Evolutionary conservation across 2,888 invertebrate genomes (phyloP).

Genomic region (Drosophila antonietae): DNA sequence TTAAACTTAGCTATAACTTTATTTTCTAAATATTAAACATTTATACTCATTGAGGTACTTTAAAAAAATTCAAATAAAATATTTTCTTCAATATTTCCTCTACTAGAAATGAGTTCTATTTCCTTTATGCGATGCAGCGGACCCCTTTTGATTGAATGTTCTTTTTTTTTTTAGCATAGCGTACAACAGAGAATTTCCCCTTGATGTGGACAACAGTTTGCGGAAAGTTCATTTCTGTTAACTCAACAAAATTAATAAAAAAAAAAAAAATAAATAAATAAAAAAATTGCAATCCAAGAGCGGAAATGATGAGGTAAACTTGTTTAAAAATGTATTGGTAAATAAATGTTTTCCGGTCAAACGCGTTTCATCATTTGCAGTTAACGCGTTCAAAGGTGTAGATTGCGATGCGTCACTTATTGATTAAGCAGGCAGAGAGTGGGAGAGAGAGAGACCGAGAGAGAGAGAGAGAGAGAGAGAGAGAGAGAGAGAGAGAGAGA

Average conservation of each 20-base stretch:
- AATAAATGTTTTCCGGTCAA: constrained; percentile 4
- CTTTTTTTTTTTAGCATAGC: background rate
- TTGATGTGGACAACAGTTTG: background rate
- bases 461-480: background rate
- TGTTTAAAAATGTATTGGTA: constrained; percentile 12
- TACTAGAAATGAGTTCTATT: background rate
- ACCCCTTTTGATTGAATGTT: background rate
- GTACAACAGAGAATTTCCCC: background rate
- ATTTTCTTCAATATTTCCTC: background rate
- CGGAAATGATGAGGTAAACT: constrained; percentile 11
- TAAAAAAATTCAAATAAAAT: too few relatives aligned
- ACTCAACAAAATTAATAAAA: constrained; percentile 6
- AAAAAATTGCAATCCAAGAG: constrained; percentile 3
- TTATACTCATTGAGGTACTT: too few relatives aligned
- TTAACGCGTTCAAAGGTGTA: constrained; percentile 7
- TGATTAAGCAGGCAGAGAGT: background rate
- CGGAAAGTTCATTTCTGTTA: constrained; percentile 4
- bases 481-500: background rate
- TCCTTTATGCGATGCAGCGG: background rate
- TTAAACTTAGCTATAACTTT: too few relatives aligned
- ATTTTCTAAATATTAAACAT: too few relatives aligned
- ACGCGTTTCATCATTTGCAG: constrained; percentile 3
- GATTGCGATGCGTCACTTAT: constrained; percentile 5
- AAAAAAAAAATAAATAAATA: background rate
- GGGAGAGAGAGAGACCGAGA: background rate